Percentiles rank a stretch among this genome's conserved stretches.
phyloP scores from a whole-genome alignment of 2,113 vertebrate genomes.

The Erythrolamprus reginae region DNA sequence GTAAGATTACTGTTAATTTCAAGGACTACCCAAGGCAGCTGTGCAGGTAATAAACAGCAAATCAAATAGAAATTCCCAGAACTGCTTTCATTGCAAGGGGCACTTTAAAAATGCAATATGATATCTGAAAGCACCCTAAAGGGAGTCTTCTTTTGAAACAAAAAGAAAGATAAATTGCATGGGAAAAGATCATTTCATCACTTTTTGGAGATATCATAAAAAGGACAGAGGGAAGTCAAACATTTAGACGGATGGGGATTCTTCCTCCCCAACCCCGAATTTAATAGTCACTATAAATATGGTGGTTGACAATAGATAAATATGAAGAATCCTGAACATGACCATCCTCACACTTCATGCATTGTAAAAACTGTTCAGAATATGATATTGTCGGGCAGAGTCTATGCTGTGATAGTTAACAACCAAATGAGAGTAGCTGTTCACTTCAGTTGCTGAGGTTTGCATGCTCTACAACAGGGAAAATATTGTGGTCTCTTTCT shows the following conservation, averaged over 20 bases:
- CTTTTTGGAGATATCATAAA: constrained; percentile 50
- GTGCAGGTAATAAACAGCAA: constrained; percentile 3
- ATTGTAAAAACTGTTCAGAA: constrained; percentile 57
- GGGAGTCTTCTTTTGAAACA: constrained; percentile 16
- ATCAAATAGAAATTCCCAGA: neutral
- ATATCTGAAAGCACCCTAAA: constrained; percentile 5
- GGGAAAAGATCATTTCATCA: constrained; percentile 43
- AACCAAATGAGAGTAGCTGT: constrained; percentile 41
- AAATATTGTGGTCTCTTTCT: constrained; percentile 41
- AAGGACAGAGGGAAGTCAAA: constrained; percentile 60
- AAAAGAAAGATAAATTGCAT: neutral
- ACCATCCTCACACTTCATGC: constrained; percentile 58
- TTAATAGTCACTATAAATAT: constrained; percentile 65
- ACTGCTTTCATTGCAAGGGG: neutral
- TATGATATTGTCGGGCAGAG: constrained; percentile 63
- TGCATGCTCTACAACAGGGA: constrained; percentile 37
- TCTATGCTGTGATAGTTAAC: constrained; percentile 51
- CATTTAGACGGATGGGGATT: constrained; percentile 56
- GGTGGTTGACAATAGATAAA: constrained; percentile 58
- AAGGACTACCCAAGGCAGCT: neutral
- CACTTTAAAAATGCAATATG: constrained; percentile 7
- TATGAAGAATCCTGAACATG: constrained; percentile 41
- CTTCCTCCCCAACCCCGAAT: no score
- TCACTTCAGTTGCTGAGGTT: constrained; percentile 20
- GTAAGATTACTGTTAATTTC: neutral